phyloP scores from a whole-genome alignment of 2,113 vertebrate genomes.

The Meles meles region DNA sequence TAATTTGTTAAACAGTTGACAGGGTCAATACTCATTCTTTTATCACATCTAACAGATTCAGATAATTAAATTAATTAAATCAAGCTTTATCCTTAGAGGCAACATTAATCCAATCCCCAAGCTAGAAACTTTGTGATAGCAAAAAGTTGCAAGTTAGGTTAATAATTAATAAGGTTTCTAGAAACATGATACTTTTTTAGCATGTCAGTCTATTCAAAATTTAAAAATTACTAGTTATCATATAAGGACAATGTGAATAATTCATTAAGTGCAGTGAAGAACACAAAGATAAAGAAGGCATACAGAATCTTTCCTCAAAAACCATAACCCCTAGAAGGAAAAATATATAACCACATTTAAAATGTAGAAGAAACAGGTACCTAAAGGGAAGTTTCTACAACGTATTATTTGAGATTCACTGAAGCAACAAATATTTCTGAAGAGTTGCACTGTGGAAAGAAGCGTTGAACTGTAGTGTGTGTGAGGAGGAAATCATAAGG shows the following conservation, averaged over 20 bases:
- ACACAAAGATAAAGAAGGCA: neutral
- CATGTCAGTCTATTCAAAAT: neutral
- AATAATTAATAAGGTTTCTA: neutral
- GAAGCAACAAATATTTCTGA: neutral
- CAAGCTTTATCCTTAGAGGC: neutral
- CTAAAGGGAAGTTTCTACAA: neutral
- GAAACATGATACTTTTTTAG: neutral
- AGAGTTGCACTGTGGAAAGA: neutral
- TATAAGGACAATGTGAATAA: neutral
- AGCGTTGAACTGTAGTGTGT: neutral
- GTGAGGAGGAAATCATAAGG: neutral
- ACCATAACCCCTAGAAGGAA: neutral
- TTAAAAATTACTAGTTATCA: neutral
- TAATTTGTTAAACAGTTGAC: conserved; percentile 41
- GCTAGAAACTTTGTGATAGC: neutral
- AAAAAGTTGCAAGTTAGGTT: neutral
- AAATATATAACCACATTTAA: neutral
- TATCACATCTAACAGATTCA: conserved; percentile 23
- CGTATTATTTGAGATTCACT: neutral
- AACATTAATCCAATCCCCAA: neutral
- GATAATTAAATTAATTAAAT: conserved; percentile 37
- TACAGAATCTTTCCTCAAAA: neutral
- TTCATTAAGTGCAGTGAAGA: neutral
- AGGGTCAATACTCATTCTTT: neutral
- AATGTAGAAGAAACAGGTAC: neutral